Evolutionary conservation across 2,888 invertebrate genomes (phyloP).

Genomic region (Hermaeophaga mercurialis): DNA sequence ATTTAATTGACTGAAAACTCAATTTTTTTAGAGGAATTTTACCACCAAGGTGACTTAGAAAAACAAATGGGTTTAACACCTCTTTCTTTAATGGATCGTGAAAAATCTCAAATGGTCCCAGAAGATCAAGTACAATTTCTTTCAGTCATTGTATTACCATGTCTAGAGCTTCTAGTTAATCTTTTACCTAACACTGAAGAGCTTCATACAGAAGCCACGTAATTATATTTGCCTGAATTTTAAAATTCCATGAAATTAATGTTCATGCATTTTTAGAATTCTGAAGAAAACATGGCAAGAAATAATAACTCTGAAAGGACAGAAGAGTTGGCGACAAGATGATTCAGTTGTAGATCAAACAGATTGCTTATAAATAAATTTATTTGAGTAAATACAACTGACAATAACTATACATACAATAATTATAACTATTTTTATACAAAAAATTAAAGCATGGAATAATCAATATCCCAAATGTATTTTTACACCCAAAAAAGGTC

Average conservation of each 20-base stretch:
- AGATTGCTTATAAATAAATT: constrained; percentile 50
- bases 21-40: constrained; percentile 50
- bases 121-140: constrained; percentile 69
- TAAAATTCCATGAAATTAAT: too few species aligned
- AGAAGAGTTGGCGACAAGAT: constrained; percentile 63
- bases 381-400: constrained; percentile 50
- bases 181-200: constrained; percentile 62
- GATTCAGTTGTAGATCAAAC: constrained; percentile 54
- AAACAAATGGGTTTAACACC: constrained; percentile 65
- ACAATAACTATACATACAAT: constrained; percentile 41
- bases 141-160: constrained; percentile 65
- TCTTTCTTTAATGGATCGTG: constrained; percentile 68
- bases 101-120: constrained; percentile 63
- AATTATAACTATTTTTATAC: constrained; percentile 37
- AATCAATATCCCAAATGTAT: constrained; percentile 33
- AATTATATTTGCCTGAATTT: too few species aligned
- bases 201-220: constrained; percentile 62
- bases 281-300: constrained; percentile 65
- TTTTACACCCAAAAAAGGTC: constrained; percentile 27
- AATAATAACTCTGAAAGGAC: constrained; percentile 63
- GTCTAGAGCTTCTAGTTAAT: constrained; percentile 61
- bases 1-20: background rate
- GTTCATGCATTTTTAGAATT: constrained; percentile 51
- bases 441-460: constrained; percentile 43
- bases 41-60: constrained; percentile 65